These are phyloP conservation scores for Tetramorium simillimum DNA, from an alignment of 1,140 invertebrate species.

Conservation along the genomic window DNA sequence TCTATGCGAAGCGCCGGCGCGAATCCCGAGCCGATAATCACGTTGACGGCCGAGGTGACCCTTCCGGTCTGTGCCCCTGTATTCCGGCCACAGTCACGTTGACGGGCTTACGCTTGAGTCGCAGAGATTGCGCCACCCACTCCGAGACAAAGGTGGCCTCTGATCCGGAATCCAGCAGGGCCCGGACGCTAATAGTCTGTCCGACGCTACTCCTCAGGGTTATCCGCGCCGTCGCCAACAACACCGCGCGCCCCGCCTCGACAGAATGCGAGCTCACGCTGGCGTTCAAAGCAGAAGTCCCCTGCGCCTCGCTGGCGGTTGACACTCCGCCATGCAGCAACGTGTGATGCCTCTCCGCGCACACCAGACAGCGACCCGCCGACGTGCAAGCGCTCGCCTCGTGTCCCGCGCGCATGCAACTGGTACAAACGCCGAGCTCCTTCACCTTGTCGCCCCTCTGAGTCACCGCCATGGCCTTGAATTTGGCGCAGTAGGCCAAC, in stretches of 20 bases:
- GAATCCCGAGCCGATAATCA: no score
- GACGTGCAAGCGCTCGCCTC: no score
- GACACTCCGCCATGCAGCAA: no score
- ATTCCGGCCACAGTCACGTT: background rate
- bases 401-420: no score
- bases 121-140: background rate
- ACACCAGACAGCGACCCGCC: no score
- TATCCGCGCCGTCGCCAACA: background rate
- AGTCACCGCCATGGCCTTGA: no score
- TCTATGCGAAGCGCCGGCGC: no score
- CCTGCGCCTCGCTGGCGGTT: background rate
- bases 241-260: background rate
- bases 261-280: no score
- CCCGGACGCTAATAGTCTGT: background rate
- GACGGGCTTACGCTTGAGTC: background rate
- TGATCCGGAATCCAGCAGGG: background rate
- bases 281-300: background rate
- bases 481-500: no score
- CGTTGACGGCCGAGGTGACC: background rate
- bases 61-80: background rate
- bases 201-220: background rate
- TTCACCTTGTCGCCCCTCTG: no score
- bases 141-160: background rate
- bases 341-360: no score
- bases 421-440: no score